phyloP scores from a whole-genome alignment of 2,797 vertebrate species.

The Melanotaenia pygmaea region DNA sequence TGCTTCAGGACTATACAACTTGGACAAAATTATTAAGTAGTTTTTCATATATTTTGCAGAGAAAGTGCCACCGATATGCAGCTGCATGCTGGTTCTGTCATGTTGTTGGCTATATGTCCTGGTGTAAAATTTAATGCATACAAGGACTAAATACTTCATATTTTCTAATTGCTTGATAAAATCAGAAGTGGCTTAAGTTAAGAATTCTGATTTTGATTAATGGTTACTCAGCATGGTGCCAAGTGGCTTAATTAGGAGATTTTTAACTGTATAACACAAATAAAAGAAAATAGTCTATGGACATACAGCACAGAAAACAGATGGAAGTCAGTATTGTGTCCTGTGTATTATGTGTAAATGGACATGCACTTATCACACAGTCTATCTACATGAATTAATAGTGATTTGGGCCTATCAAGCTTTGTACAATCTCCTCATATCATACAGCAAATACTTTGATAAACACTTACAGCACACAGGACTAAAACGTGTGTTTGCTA shows the following conservation, averaged over 20 bases:
- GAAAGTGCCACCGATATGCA: conserved; percentile 14
- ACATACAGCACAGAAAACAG: neutral
- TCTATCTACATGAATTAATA: conserved; percentile 14
- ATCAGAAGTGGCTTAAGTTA: neutral
- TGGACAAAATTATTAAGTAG: conserved; percentile 28
- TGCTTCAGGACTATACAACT: conserved; percentile 31
- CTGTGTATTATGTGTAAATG: conserved; percentile 11
- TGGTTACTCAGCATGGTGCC: neutral
- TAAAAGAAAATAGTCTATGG: neutral
- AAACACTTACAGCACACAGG: conserved; percentile 7
- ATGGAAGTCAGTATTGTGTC: neutral
- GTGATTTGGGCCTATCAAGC: neutral
- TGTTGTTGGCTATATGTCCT: conserved; percentile 12
- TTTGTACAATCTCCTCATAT: conserved; percentile 14
- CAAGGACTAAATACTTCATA: conserved; percentile 7
- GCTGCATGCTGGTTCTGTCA: conserved; percentile 27
- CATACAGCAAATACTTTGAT: conserved; percentile 5
- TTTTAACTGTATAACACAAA: neutral
- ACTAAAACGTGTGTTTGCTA: conserved; percentile 14
- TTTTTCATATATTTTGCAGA: conserved; percentile 18
- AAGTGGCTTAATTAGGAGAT: conserved; percentile 10
- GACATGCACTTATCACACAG: conserved; percentile 23
- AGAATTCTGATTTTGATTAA: neutral
- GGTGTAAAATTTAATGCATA: neutral
- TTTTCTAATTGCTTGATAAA: neutral